Evolutionary conservation across 2,888 invertebrate genomes (phyloP), one percentile per base, ranked within the genome.

Genomic region (Subacronicta megacephala): DNA sequence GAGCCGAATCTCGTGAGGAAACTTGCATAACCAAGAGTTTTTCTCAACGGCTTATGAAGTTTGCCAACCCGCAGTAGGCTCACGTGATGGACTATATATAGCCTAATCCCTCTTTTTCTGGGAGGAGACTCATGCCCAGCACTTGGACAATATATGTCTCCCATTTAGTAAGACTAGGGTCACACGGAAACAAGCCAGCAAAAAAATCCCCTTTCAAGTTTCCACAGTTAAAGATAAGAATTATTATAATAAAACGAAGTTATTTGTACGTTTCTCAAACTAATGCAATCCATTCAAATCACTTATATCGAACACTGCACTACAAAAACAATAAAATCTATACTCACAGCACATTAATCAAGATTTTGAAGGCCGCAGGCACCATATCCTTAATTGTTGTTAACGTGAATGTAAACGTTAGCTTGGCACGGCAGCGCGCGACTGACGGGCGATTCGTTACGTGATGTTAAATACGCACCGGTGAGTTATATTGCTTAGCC

Each of bases 271-370:
- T n/a, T 31, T 31, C n/a, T 31, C n/a, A n/a, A 31, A 31, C 31
- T n/a, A 6, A 29, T 31, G 16, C 18, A n/a, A 16, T 17, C 37
- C 10, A 37, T 37, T 5, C 10, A 18, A 5, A 37, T 17, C 37
- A 37, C 17, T 12, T 12, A 18, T 16, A 18, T 6, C 31, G 1
- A 31, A 12, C 12, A 17, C 10, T 17, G 3, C 45, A 36, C 26
- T 17, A 37, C 12, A 36, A 62, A 0, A 12, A 17, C 4, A 12
- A 29, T 2, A 45, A 33, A 46, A 23, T 10, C 12, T 20, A 62
- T 62, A 72, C 69, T 69, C 29, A 69, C 69, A 69, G 36, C 0
- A 52, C 16, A 54, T 68, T 40, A 7, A 69, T 33, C 17, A 72
- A 37, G n/a, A 68, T 18, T 38, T 62, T 62, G 40, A 68, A 50